Evolutionary conservation across 1,140 invertebrate genomes (phyloP).

Genomic region (Sycobia sp.): DNA sequence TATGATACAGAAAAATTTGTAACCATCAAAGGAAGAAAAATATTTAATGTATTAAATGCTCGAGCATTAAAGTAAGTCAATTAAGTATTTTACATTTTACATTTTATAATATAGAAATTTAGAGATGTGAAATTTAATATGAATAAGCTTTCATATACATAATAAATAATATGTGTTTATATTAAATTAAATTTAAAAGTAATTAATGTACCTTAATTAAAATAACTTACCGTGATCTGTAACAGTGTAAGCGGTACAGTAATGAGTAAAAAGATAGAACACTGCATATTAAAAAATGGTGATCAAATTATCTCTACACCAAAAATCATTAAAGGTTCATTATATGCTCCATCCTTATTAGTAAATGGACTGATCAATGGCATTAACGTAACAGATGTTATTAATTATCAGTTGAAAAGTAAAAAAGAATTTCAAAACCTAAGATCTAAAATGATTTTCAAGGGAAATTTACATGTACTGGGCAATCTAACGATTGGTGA

Average conservation of each 20-base stretch:
- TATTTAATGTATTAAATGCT: slow-evolving; percentile 39
- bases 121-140: not conserved
- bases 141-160: too few species aligned
- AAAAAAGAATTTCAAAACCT: slow-evolving; percentile 36
- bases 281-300: slow-evolving; percentile 36
- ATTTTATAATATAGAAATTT: not conserved
- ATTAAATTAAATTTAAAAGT: not conserved
- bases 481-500: slow-evolving; percentile 40
- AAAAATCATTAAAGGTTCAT: slow-evolving; percentile 38
- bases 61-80: slow-evolving; percentile 39
- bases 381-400: slow-evolving; percentile 38
- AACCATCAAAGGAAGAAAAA: slow-evolving; percentile 42
- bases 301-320: slow-evolving; percentile 40
- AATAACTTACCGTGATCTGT: not conserved
- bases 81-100: not conserved
- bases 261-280: slow-evolving; percentile 32
- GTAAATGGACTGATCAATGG: slow-evolving; percentile 42
- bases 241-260: slow-evolving; percentile 40
- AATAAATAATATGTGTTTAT: not conserved
- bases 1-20: slow-evolving; percentile 20
- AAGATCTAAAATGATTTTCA: slow-evolving; percentile 37
- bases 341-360: slow-evolving; percentile 35
- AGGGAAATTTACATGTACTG: slow-evolving; percentile 36
- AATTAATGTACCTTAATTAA: too few species aligned
- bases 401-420: slow-evolving; percentile 39